These are phyloP conservation scores for Anoplolepis gracilipes DNA, from an alignment of 1,140 invertebrate species.

Conservation along the genomic window DNA sequence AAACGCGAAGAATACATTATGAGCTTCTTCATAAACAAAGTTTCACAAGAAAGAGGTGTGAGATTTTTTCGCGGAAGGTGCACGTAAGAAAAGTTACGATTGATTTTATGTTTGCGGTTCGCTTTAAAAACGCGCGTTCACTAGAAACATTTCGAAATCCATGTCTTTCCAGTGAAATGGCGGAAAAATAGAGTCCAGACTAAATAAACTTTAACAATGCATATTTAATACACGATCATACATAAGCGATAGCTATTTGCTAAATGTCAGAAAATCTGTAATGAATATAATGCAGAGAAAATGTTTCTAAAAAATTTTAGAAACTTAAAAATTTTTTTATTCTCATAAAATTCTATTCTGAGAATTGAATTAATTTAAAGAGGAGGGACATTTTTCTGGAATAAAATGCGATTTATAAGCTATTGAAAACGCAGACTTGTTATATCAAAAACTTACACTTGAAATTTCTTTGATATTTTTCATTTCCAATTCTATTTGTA, in stretches of 20 bases:
- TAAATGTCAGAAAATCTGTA: slow-evolving; percentile 5
- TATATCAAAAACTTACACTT: neutral
- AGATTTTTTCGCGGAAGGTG: slow-evolving; percentile 44
- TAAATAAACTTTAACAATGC: slow-evolving; percentile 35
- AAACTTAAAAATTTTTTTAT: neutral
- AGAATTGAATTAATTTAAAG: neutral
- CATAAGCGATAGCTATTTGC: slow-evolving; percentile 22
- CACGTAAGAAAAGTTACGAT: slow-evolving; percentile 45
- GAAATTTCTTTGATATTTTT: neutral
- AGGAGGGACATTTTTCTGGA: neutral
- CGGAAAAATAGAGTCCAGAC: slow-evolving; percentile 47
- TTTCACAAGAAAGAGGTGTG: slow-evolving; percentile 45
- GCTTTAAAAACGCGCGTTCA: slow-evolving; percentile 27
- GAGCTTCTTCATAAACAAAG: slow-evolving; percentile 30
- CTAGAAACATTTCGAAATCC: slow-evolving; percentile 41
- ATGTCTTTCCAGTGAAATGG: slow-evolving; percentile 47
- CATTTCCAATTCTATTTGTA: neutral
- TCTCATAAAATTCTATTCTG: neutral
- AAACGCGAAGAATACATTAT: slow-evolving; percentile 15
- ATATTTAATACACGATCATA: slow-evolving; percentile 29
- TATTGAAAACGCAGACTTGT: no score
- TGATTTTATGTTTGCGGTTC: slow-evolving; percentile 20
- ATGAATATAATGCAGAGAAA: slow-evolving; percentile 4
- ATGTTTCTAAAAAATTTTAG: neutral
- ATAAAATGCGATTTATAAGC: no score